phyloP scores from a whole-genome alignment of 2,113 vertebrate species.

The Xiphophorus couchianus region DNA sequence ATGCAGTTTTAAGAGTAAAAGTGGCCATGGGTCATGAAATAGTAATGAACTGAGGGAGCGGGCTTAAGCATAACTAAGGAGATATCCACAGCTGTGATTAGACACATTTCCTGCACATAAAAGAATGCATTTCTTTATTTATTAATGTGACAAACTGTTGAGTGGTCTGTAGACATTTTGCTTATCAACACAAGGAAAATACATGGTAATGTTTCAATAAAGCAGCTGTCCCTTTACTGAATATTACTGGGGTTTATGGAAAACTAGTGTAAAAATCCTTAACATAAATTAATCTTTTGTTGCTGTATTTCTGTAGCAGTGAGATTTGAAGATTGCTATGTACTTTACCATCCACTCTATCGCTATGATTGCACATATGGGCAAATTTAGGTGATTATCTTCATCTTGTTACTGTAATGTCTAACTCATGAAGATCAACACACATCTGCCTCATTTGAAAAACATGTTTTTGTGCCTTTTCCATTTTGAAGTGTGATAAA shows the following conservation, averaged over 20 bases:
- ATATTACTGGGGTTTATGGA: background rate
- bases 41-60: constrained; percentile 78
- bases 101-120: constrained; percentile 65
- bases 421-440: background rate
- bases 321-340: background rate
- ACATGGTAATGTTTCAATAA: constrained; percentile 21
- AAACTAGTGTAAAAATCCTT: background rate
- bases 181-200: constrained; percentile 47
- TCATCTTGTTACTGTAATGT: background rate
- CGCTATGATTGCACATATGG: background rate
- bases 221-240: constrained; percentile 4
- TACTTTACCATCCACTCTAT: background rate
- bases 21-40: constrained; percentile 77
- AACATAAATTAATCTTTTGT: background rate
- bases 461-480: background rate
- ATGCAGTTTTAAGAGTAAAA: constrained; percentile 70
- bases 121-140: constrained; percentile 72
- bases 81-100: constrained; percentile 75
- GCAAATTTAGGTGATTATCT: background rate
- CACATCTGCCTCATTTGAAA: background rate
- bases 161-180: constrained; percentile 58
- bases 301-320: background rate
- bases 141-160: constrained; percentile 76
- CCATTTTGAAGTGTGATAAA: background rate
- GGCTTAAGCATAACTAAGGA: constrained; percentile 72